phyloP scores from a whole-genome alignment of 1,140 invertebrate species.

The Lepidurus arcticus region DNA sequence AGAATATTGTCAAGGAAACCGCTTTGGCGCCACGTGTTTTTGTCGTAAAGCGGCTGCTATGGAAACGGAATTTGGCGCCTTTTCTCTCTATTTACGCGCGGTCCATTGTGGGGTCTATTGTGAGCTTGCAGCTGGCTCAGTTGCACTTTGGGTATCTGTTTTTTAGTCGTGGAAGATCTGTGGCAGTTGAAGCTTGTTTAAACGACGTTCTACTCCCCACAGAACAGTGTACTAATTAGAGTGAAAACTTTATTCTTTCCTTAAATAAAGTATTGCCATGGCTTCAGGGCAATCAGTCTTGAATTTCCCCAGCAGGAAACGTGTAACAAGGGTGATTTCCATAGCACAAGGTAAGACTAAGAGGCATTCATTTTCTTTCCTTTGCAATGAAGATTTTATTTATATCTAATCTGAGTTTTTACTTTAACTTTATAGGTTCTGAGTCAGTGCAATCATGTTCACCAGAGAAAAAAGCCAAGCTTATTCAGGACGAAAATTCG shows the following conservation, averaged over 20 bases:
- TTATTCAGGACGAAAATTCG: background rate
- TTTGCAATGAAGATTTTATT: background rate
- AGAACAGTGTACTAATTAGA: no score
- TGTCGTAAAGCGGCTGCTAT: background rate
- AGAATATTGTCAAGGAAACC: background rate
- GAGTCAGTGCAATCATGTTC: background rate
- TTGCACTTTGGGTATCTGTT: background rate
- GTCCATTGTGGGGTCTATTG: background rate
- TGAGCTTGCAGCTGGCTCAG: background rate
- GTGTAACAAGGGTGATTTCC: slow-evolving; percentile 19
- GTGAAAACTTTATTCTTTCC: background rate
- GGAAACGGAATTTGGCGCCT: background rate
- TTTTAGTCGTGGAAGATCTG: background rate
- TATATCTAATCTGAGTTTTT: background rate
- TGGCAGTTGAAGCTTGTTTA: background rate
- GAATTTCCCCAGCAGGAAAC: background rate
- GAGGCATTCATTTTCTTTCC: background rate
- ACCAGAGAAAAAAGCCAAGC: background rate
- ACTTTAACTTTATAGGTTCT: background rate
- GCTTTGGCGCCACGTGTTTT: background rate
- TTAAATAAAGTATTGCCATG: slow-evolving; percentile 20
- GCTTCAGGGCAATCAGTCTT: background rate
- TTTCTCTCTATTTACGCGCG: background rate
- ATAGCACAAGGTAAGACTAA: background rate
- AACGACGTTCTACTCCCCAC: background rate